Evolutionary conservation across 2,888 invertebrate species (phyloP), one percentile per base, ranked within the genome.

Genomic region (Anthophora plumipes): DNA sequence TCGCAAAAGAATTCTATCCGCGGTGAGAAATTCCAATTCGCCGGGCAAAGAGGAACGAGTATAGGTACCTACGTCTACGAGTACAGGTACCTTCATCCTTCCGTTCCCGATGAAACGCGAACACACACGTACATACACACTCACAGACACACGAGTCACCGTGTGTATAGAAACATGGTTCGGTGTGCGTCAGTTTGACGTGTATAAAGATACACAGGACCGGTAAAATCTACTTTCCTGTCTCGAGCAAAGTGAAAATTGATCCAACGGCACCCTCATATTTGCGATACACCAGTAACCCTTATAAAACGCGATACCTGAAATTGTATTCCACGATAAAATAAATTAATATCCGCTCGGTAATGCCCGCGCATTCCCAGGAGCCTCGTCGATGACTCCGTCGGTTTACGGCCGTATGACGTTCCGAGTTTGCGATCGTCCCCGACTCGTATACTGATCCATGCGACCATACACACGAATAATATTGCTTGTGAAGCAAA

Each of bases 11-110:
- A 89, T 89, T 89, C 84, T 84, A 89, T 89, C 88, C 85, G 87
- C 86, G 74, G 87, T 75, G 83, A 88, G 84, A 89, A 89, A 89
- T 88, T 89, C 89, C 89, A 85, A 89, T 90, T 88, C 85, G 83
- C 74, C 81, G 74, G 80, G 87, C 85, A 87, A 88, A 90, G 88
- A 87, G 85, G 88, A 86, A 88, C 84, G 85, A 79, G 87, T 84
- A 74, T 86, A 85, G 84, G 84, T 80, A 72, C 74, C 76, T 55
- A 71, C 77, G 71, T 79, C 70, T 71, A 88, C 83, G 84, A 78
- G 86, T 83, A 77, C 85, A 85, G 84, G 75, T 83, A 85, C 76
- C 85, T 86, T 78, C 77, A 82, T 81, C 83, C 84, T 74, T 67
- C 80, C 76, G 63, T 72, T 68, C 71, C 70, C 72, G 73, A 77